These are phyloP conservation scores for Typhlomys cinereus DNA, from an alignment of 2,113 vertebrate species.

Conservation along the genomic window DNA sequence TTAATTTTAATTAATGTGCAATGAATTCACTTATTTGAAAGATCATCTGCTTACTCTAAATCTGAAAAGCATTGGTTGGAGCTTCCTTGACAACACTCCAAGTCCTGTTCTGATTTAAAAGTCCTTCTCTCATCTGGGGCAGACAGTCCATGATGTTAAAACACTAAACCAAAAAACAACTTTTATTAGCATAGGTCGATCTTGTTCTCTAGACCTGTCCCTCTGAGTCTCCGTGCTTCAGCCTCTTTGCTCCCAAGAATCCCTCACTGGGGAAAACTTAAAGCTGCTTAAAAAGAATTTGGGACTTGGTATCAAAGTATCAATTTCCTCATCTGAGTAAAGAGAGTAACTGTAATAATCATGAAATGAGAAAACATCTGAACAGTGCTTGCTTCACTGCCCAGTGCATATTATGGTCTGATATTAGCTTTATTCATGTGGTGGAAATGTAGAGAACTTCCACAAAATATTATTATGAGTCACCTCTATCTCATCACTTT, in stretches of 20 bases:
- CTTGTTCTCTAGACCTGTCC: no score
- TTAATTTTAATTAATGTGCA: constrained; percentile 64
- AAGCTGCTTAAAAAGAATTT: background rate
- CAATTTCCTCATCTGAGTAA: background rate
- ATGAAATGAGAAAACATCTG: background rate
- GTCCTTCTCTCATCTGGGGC: background rate
- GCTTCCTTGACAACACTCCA: background rate
- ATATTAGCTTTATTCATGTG: background rate
- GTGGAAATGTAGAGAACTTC: background rate
- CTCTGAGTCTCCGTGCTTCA: background rate
- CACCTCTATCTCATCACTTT: background rate
- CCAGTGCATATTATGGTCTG: background rate
- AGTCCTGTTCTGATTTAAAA: background rate
- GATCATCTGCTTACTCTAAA: background rate
- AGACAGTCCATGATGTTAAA: background rate
- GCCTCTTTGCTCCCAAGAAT: background rate
- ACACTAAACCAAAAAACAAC: background rate
- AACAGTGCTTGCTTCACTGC: background rate
- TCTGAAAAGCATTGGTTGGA: constrained; percentile 35
- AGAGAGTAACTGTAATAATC: background rate
- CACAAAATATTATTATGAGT: background rate
- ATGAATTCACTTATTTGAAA: constrained; percentile 42
- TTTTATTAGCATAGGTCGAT: background rate
- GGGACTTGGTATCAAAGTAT: background rate
- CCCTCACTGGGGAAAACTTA: background rate